These are phyloP conservation scores for Shinisaurus crocodilurus DNA, from an alignment of 2,113 vertebrate genomes.

Conservation along the genomic window DNA sequence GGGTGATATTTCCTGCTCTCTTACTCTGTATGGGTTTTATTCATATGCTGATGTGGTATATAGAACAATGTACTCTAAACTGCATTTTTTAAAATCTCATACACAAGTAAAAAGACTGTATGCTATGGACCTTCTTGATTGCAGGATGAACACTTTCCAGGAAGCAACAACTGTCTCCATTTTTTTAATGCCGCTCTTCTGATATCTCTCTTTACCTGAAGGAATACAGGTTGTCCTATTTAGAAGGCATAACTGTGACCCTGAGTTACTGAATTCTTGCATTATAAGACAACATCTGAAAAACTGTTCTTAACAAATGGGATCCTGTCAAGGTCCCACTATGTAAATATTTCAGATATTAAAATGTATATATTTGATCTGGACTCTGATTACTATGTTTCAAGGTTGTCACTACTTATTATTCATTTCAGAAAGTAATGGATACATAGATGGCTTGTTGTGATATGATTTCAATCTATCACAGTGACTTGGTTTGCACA, in stretches of 20 bases:
- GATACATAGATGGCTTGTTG: not conserved
- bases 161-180: slow-evolving; percentile 67
- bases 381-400: slow-evolving; percentile 71
- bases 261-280: slow-evolving; percentile 75
- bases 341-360: slow-evolving; percentile 87
- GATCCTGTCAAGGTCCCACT: slow-evolving; percentile 77
- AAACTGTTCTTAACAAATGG: slow-evolving; percentile 80
- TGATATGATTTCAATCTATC: not conserved
- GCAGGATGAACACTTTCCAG: slow-evolving; percentile 69
- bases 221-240: slow-evolving; percentile 71
- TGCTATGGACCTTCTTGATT: slow-evolving; percentile 62
- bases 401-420: not conserved
- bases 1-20: slow-evolving; percentile 62
- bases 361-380: slow-evolving; percentile 89
- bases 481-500: not conserved
- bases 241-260: slow-evolving; percentile 73
- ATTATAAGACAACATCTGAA: slow-evolving; percentile 76
- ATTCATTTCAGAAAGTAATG: slow-evolving; percentile 20
- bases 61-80: slow-evolving; percentile 75
- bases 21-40: slow-evolving; percentile 62
- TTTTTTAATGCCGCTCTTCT: slow-evolving; percentile 72
- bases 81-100: slow-evolving; percentile 73
- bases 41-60: slow-evolving; percentile 58
- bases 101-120: slow-evolving; percentile 67
- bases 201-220: slow-evolving; percentile 76